Evolutionary conservation across 2,797 vertebrate genomes (phyloP).

Genomic region (Sebastes cheni): DNA sequence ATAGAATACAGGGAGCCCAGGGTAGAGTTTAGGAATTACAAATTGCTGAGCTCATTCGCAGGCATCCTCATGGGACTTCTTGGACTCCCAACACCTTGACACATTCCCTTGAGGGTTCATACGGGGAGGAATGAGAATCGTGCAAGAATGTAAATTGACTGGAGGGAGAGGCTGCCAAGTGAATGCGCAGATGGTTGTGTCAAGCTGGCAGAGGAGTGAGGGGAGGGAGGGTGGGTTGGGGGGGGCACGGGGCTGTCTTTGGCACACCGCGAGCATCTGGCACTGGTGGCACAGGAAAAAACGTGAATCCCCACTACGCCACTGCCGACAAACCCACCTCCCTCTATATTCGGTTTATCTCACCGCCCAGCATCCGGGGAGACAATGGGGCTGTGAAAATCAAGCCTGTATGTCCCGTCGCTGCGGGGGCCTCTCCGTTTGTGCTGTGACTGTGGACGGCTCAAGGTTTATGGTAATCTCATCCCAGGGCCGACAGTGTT

Average conservation of each 20-base stretch:
- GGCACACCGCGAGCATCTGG: slow-evolving; percentile 69
- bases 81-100: slow-evolving; percentile 58
- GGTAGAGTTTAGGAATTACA: slow-evolving; percentile 59
- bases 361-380: slow-evolving; percentile 58
- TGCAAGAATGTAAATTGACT: slow-evolving; percentile 61
- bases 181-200: slow-evolving; percentile 73
- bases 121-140: slow-evolving; percentile 40
- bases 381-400: slow-evolving; percentile 55
- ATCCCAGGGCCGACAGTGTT: slow-evolving; percentile 47
- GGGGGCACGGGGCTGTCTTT: slow-evolving; percentile 56
- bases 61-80: slow-evolving; percentile 47
- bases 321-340: not conserved
- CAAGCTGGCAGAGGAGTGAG: slow-evolving; percentile 61
- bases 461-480: slow-evolving; percentile 60
- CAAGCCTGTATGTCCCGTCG: slow-evolving; percentile 10
- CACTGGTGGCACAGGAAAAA: slow-evolving; percentile 44
- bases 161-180: slow-evolving; percentile 64
- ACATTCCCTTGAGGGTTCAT: slow-evolving; percentile 43
- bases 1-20: slow-evolving; percentile 53
- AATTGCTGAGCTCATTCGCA: slow-evolving; percentile 51
- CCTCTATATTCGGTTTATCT: slow-evolving; percentile 68
- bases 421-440: slow-evolving; percentile 18
- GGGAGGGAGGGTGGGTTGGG: not conserved
- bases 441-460: slow-evolving; percentile 21
- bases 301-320: slow-evolving; percentile 8